These are phyloP conservation scores for Capromys pilorides DNA, from an alignment of 2,797 vertebrate species.

Conservation along the genomic window DNA sequence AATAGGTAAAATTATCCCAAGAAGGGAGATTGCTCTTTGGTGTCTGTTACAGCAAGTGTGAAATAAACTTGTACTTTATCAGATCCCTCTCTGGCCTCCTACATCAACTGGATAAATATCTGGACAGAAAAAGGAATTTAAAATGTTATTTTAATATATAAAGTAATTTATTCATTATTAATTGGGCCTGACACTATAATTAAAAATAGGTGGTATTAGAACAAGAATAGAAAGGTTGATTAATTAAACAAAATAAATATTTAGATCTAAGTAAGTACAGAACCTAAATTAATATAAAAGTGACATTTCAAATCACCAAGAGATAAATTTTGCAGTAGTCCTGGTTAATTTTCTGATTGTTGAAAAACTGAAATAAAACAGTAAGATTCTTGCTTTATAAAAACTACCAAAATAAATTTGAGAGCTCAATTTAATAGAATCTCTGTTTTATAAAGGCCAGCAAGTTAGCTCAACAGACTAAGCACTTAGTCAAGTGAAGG, in stretches of 20 bases:
- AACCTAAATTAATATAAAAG: constrained; percentile 47
- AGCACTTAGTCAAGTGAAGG: no score
- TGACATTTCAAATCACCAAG: not conserved
- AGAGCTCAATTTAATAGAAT: not conserved
- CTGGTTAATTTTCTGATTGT: not conserved
- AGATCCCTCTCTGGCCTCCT: not conserved
- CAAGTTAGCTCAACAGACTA: no score
- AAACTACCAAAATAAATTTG: not conserved
- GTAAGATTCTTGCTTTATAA: not conserved
- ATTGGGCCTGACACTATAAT: constrained; percentile 19
- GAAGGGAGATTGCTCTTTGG: constrained; percentile 5
- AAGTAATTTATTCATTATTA: constrained; percentile 47
- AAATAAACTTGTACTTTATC: not conserved
- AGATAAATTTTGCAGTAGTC: not conserved
- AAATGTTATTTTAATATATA: constrained; percentile 31
- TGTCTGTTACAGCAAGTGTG: not conserved
- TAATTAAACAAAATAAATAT: constrained; percentile 56
- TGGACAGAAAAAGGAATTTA: not conserved
- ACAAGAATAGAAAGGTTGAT: constrained; percentile 22
- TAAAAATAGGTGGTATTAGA: constrained; percentile 16
- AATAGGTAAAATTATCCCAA: constrained; percentile 12
- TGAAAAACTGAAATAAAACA: not conserved
- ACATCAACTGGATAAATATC: not conserved
- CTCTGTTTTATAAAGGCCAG: not conserved
- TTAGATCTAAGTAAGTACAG: constrained; percentile 8